phyloP scores from a whole-genome alignment of 2,888 invertebrate species.

The Bedellia somnulentella region DNA sequence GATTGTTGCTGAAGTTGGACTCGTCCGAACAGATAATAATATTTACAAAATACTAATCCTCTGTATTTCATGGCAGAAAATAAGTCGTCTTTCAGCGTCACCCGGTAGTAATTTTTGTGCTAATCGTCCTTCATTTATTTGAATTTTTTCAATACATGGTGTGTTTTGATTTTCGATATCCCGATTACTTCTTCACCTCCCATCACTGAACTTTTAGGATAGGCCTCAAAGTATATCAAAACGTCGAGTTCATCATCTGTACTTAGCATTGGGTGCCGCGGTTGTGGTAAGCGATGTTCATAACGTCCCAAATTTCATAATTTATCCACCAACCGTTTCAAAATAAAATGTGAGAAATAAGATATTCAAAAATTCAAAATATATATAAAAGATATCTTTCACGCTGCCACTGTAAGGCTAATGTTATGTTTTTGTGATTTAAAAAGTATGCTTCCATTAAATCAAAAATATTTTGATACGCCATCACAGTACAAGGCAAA shows the following conservation, averaged over 20 bases:
- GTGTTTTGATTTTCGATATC: conserved; percentile 6
- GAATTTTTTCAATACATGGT: conserved; percentile 2
- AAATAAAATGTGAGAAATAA: too few relatives aligned
- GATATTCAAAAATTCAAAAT: conserved; percentile 6
- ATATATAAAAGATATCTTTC: conserved; percentile 8
- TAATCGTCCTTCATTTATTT: conserved; percentile 7
- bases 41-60: conserved; percentile 5
- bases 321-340: conserved; percentile 5
- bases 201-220: conserved; percentile 7
- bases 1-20: conserved; percentile 4
- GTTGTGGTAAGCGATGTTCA: conserved; percentile 8
- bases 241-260: conserved; percentile 9
- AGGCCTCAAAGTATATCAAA: conserved; percentile 2
- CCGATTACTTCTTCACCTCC: conserved; percentile 7
- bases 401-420: conserved; percentile 6
- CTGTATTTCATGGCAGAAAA: conserved; percentile 5
- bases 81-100: conserved; percentile 6
- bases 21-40: conserved; percentile 7
- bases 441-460: too few relatives aligned
- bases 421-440: conserved; percentile 6
- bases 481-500: too few relatives aligned
- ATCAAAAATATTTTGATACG: too few relatives aligned
- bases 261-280: conserved; percentile 8
- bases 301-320: conserved; percentile 5
- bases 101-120: conserved; percentile 5